Evolutionary conservation across 2,113 vertebrate species (phyloP), one percentile per base, ranked within the genome.

Genomic region (Hemibagrus wyckioides): DNA sequence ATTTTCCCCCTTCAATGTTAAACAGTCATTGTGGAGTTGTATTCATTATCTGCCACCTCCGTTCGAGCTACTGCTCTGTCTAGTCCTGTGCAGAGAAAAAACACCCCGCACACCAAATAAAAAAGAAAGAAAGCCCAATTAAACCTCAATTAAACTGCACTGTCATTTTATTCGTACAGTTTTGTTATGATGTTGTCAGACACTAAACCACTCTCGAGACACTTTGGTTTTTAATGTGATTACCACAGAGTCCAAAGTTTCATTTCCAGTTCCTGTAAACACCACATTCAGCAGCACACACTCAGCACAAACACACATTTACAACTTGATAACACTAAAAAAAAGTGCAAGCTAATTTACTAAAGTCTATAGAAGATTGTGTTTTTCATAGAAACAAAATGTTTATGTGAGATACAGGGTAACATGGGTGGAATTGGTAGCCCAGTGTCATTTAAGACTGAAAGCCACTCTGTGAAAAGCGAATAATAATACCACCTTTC

Each of bases 111-210:
- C 81, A 82, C 84, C 84, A 50, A 83, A 80, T 89, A 91, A 92
- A 90, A 89, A 57, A 81, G 67, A 41, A 87, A 86, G 30, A 88
- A 90, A 90, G 82, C 33, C 57, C 79, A 63, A 83, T 91, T 89
- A 90, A 90, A 86, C 65, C 80, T 80, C 65, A 87, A 73, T 90
- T 90, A 90, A 90, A 86, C 65, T 83, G 75, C 65, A 88, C 85
- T 89, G 82, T 33, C 56, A 63, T 81, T 90, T 88, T 84, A 90
- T 90, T 81, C 87, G 90, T 90, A 57, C 28, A 87, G 75, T 80
- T 75, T 81, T 44, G 67, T 84, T 84, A 77, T 84, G 75, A 86
- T 48, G 81, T 44, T 77, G n/a, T 81, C 88, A 79, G 80, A 80
- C 69, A 84, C 57, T 86, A n/a, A 57, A 89, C 86, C 88, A 67